Conservation (phyloP, 2,797 vertebrate genomes). For the Sebastes steindachneri region DNA sequence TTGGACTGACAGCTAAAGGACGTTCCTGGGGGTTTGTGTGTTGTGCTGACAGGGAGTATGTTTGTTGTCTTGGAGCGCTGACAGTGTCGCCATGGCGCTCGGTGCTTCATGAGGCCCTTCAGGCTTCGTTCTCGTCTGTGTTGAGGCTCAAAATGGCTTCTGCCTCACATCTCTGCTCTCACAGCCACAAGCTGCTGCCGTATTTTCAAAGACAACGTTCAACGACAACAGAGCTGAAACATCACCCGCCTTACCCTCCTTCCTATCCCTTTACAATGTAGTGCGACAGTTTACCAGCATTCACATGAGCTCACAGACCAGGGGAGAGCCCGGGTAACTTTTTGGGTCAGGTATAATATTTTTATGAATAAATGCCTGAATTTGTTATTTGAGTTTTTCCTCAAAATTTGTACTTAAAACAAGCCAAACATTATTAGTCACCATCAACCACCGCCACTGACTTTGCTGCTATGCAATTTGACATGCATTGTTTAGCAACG, state of each 20-base stretch:
- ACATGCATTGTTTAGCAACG: neutral
- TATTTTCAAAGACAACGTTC: neutral
- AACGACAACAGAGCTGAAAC: neutral
- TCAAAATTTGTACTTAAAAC: neutral
- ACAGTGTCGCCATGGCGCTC: neutral
- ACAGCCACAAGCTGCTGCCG: neutral
- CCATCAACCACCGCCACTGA: neutral
- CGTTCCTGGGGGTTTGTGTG: neutral
- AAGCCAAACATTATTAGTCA: neutral
- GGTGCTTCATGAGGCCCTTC: conserved; percentile 3
- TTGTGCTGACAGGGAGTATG: conserved; percentile 18
- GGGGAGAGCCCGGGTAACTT: neutral
- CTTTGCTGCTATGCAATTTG: neutral
- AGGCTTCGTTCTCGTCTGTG: conserved; percentile 19
- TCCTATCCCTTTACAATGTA: neutral
- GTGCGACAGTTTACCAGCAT: neutral
- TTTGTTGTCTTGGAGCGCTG: conserved; percentile 21
- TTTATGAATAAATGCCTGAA: neutral
- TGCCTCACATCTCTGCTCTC: conserved; percentile 5
- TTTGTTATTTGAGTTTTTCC: neutral
- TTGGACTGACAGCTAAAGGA: conserved; percentile 4
- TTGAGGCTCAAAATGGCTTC: conserved; percentile 29
- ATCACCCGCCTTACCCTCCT: neutral
- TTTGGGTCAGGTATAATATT: neutral
- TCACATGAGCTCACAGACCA: neutral